phyloP scores from a whole-genome alignment of 2,113 vertebrate species.

The Poeciliopsis turrubarensis region DNA sequence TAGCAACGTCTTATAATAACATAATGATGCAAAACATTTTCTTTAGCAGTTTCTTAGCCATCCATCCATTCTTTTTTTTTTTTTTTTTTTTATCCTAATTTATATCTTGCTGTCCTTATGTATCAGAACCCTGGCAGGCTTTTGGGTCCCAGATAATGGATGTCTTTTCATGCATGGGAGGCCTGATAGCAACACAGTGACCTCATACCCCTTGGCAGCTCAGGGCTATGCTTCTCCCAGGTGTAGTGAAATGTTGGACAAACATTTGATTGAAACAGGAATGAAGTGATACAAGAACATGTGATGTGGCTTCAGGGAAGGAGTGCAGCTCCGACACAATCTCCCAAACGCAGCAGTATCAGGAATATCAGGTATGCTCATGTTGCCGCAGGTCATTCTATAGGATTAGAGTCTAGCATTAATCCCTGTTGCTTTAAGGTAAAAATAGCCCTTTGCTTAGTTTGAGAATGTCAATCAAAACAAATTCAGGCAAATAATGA shows the following conservation, averaged over 20 bases:
- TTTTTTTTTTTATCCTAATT: conserved; percentile 16
- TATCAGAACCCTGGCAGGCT: conserved; percentile 39
- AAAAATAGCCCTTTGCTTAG: conserved; percentile 43
- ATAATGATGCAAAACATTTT: not conserved
- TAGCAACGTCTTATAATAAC: not conserved
- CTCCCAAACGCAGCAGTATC: conserved; percentile 58
- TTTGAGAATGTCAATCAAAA: conserved; percentile 58
- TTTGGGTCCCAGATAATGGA: conserved; percentile 62
- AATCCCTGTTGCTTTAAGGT: conserved; percentile 59
- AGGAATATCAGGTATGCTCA: conserved; percentile 71
- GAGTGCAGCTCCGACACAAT: conserved; percentile 65
- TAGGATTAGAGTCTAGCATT: conserved; percentile 68
- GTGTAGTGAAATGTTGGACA: conserved; percentile 52
- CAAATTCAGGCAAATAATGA: conserved; percentile 19
- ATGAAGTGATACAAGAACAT: conserved; percentile 71
- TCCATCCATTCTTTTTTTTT: no score
- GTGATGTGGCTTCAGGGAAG: conserved; percentile 64
- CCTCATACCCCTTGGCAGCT: conserved; percentile 55
- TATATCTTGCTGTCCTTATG: conserved; percentile 40
- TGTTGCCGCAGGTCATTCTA: conserved; percentile 66
- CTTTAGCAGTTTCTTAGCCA: not conserved
- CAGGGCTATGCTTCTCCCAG: conserved; percentile 59
- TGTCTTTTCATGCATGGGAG: conserved; percentile 61
- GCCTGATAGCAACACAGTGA: conserved; percentile 51
- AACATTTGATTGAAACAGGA: conserved; percentile 73